Evolutionary conservation across 1,140 invertebrate species (phyloP), one percentile per base, ranked within the genome.

Genomic region (Aradophagus sp.): DNA sequence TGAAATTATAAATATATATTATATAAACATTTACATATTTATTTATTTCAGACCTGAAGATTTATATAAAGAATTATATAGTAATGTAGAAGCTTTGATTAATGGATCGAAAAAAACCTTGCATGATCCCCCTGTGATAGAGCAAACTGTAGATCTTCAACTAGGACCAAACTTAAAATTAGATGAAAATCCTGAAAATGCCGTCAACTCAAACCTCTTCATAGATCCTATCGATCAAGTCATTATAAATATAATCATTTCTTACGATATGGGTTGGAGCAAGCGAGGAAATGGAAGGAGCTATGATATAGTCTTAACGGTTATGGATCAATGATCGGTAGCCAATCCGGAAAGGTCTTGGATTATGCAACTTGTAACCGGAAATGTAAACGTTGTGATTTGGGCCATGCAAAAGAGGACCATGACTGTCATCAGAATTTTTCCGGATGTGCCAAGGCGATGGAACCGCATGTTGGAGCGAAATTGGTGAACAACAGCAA

Each of bases 371-470:
- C 58, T 1, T 20, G 55, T 15, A 70, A 73, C 44, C 13, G 66
- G 34, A 75, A 69, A 55, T 76, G 74, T 27, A 63, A 16, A 27
- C 13, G 29, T 2, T 73, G 62, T 45, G 53, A 73, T 29, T 6
- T 15, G 1, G 69, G 67, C 1, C 38, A 52, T 19, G 10, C 47
- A 13, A 48, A 55, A 50, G 7, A 13, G 5, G 42, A 74, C 11
- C 68, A 77, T 45, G 73, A 75, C 29, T 73, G 75, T 38, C 48
- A 69, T 12, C 10, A 45, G 8, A 75, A 73, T 48, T 73, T 63
- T 13, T 23, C 19, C 8, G 74, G 70, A 0, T 70, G 66, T 19
- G 74, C 66, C 0, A 73, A 73, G 31, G 47, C 62, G 4, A 69
- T 73, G 73, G 48, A 76, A 48, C 34, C 61, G 1, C 19, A 53